Base-by-base conservation (phyloP, 2,113 vertebrate species). In the Muscicapa adusta region DNA sequence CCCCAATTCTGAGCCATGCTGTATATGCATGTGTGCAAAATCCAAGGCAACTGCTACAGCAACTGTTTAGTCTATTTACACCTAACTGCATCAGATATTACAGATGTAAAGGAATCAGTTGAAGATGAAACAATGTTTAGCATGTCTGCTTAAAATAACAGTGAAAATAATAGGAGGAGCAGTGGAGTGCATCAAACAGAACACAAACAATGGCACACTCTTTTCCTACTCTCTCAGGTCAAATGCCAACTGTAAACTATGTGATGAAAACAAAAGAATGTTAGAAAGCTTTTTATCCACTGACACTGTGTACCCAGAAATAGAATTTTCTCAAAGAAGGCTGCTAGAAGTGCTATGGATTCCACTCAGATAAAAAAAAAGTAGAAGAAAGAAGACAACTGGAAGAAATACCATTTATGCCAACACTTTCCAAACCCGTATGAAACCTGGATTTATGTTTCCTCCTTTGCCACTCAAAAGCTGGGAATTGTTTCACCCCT, bases 201-300 rank as follows among this genome's bases (percentile, higher is more conserved):
- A 58, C 53, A 74, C n/a, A 79, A 93, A 83, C 85, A 93, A 93
- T 26, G 20, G 75, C 57, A 86, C 45, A 77, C 38, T 60, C 80
- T 91, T 85, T 80, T 96, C 89, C 71, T 91, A 71, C 45, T 57
- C 50, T 95, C 81, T 96, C 43, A 85, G 86, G 93, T 96, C 95
- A 97, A 96, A 96, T 93, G 78, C 60, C 93, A 96, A 31, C 33
- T 26, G n/a, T 85, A 94, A 96, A 91, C 93, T 92, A 87, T 24
- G 12, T 61, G 34, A 93, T 57, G 83, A 86, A 92, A 96, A 97
- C 91, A 97, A 97, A 97, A 50, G 53, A 75, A 94, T 80, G 77
- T 31, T 90, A 79, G 34, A 92, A 93, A 96, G 68, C 72, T 47
- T 54, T 29, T 94, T 71, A 76, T 91, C 60, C 31, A 80, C 43